phyloP scores from a whole-genome alignment of 1,140 invertebrate genomes.

The Druon quercuslanigerum region DNA sequence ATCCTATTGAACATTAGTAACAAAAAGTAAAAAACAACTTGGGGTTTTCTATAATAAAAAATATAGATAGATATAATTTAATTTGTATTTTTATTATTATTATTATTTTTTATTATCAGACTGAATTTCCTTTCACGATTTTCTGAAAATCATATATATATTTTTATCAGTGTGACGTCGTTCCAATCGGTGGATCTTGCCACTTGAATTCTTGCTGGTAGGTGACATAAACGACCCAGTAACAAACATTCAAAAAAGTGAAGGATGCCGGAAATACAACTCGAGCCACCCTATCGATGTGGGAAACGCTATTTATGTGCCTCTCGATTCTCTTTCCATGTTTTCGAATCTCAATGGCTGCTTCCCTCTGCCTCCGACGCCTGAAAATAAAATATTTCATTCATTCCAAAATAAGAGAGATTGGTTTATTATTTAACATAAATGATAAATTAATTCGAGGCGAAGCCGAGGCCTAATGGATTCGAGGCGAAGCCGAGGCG shows the following conservation, averaged over 20 bases:
- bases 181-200: conserved; percentile 78
- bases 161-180: conserved; percentile 54
- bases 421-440: not conserved
- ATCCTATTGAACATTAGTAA: no score
- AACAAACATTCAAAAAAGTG: conserved; percentile 88
- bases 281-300: conserved; percentile 90
- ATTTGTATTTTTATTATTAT: conserved; percentile 10
- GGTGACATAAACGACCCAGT: conserved; percentile 89
- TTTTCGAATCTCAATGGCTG: conserved; percentile 74
- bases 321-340: conserved; percentile 75
- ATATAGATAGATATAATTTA: not conserved
- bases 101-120: not conserved
- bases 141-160: not conserved
- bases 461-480: no score
- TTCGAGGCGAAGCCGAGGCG: no score
- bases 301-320: conserved; percentile 90
- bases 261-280: conserved; percentile 92
- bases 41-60: not conserved
- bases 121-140: conserved; percentile 25
- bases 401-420: not conserved
- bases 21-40: no score
- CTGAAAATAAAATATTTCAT: conserved; percentile 47
- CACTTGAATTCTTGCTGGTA: conserved; percentile 84
- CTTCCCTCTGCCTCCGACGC: conserved; percentile 84
- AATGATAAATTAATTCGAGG: conserved; percentile 1